Evolutionary conservation across 2,797 vertebrate species (phyloP).

Genomic region (Lepidocolaptes lacrymiger): DNA sequence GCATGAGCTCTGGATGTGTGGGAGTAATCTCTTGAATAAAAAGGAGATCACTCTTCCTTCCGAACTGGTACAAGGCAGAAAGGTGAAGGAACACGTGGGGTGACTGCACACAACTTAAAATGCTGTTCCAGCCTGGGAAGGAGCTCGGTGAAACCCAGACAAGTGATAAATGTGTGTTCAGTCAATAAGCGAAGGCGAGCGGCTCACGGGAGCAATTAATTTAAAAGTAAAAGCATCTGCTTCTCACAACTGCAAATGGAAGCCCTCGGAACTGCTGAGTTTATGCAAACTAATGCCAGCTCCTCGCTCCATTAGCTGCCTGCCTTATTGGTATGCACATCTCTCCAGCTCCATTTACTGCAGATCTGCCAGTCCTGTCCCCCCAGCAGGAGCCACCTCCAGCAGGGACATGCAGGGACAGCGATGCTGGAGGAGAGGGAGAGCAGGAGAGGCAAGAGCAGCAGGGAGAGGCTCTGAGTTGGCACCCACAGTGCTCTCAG

Average conservation of each 20-base stretch:
- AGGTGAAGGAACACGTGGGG: not conserved
- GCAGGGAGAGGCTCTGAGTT: not conserved
- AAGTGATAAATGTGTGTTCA: rapidly evolving
- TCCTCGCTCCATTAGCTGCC: rapidly evolving
- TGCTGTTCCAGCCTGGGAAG: not conserved
- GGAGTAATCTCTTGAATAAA: not conserved
- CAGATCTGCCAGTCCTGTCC: not conserved
- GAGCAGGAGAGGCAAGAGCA: not conserved
- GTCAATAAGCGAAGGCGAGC: not conserved
- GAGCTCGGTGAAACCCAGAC: not conserved
- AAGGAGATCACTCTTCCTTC: not conserved
- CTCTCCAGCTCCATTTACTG: rapidly evolving
- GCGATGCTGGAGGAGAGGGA: rapidly evolving
- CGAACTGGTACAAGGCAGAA: not conserved
- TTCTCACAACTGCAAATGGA: not conserved
- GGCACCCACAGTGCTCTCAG: not conserved
- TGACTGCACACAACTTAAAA: not conserved
- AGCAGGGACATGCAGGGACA: rapidly evolving
- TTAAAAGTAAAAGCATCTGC: not conserved
- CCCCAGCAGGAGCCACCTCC: not conserved
- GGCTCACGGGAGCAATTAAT: not conserved
- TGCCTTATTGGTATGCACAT: not conserved
- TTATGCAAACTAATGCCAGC: not conserved
- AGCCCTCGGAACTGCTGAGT: not conserved
- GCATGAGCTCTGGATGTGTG: not conserved